Percentiles rank a stretch among this genome's conserved stretches.
Evolutionary conservation across 2,888 invertebrate genomes (phyloP).

Genomic region (Zootermopsis nevadensis): DNA sequence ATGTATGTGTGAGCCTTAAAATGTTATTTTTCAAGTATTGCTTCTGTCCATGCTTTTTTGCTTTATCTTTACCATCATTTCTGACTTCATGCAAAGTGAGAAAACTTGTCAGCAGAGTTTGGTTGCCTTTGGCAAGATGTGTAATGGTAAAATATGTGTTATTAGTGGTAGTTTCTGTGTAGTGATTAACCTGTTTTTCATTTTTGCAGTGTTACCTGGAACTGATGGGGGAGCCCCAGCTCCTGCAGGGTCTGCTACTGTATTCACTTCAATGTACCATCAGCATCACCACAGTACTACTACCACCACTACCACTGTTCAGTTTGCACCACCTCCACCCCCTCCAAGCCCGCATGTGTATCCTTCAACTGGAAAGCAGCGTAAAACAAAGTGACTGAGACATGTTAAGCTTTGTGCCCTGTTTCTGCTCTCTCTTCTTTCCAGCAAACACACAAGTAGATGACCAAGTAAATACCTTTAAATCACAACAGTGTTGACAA

Average conservation of each 20-base stretch:
- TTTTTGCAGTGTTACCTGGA: constrained; percentile 43
- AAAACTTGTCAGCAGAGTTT: no score
- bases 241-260: constrained; percentile 46
- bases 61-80: no score
- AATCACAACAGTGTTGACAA: background rate
- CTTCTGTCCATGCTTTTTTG: no score
- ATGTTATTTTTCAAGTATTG: no score
- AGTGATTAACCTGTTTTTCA: background rate
- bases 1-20: no score
- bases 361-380: constrained; percentile 34
- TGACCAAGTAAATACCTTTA: background rate
- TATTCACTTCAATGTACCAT: constrained; percentile 51
- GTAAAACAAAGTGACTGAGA: constrained; percentile 28
- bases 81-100: no score
- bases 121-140: no score
- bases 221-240: constrained; percentile 21
- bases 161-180: no score
- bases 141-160: no score
- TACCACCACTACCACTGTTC: constrained; percentile 61
- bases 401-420: constrained; percentile 2
- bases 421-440: constrained; percentile 1
- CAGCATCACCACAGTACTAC: constrained; percentile 57
- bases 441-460: background rate
- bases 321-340: constrained; percentile 57
- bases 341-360: constrained; percentile 42